Base-by-base conservation (phyloP, 2,797 vertebrate genomes). In the Sternotherus odoratus region DNA sequence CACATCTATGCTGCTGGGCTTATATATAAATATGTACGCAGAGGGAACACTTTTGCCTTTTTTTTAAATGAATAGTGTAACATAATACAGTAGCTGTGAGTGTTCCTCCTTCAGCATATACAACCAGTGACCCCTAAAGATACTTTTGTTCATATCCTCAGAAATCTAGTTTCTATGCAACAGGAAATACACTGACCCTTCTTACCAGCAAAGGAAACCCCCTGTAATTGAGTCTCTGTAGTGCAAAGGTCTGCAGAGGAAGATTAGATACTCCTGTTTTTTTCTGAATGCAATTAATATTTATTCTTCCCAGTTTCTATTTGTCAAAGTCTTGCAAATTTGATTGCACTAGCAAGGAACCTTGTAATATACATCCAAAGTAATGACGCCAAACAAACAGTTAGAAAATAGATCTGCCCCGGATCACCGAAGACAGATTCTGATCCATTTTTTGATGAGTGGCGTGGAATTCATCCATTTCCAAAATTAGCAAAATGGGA, bases 201-300 rank as follows among this genome's bases (percentile, higher is more conserved):
- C 63, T 57, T 81, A 48, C 82, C 63, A 46, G 82, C 23, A 50
- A 85, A 63, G n/a, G n/a, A 69, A 3, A 17, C 6, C 12, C 43
- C 12, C 10, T 2, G 2, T 4, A 86, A 6, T 49, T 90, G 60
- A 19, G 39, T 46, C 30, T 49, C 24, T 0, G 0, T 60, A 83
- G 2, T 79, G 15, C 4, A 75, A 56, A 92, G 16, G 26, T 51
- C 46, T 8, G 17, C 43, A 89, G 78, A 85, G 46, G 33, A 85
- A 51, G 10, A 79, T 77, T 79, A 83, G 51, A 33, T 49, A 79
- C 28, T 57, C 26, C 63, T 43, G 5, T 43, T 43, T 43, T 43
- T 16, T 26, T 43, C 43, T 46, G 7, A 1, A 21, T 26, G 9
- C 24, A 72, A 66, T 69, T 77, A 78, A 82, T 30, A 57, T 56